Evolutionary conservation across 2,888 invertebrate genomes (phyloP).

Genomic region (Netelia fuscicornis): DNA sequence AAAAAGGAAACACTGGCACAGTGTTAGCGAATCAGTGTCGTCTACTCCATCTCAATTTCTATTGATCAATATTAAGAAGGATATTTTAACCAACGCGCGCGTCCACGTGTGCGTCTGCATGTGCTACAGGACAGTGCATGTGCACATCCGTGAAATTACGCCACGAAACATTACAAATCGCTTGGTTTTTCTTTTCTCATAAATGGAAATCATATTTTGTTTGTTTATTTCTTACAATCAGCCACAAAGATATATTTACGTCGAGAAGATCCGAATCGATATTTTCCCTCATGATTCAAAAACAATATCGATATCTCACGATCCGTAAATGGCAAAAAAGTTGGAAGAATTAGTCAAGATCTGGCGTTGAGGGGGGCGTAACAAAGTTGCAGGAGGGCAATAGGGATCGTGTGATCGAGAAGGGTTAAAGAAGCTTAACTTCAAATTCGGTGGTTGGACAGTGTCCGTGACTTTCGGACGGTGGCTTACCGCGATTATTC

Average conservation of each 20-base stretch:
- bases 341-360: conserved; percentile 13
- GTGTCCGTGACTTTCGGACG: background rate
- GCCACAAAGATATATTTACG: conserved; percentile 30
- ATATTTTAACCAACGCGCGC: background rate
- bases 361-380: background rate
- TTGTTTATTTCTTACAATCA: conserved; percentile 42
- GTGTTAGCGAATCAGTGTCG: background rate
- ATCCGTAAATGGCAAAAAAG: background rate
- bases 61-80: background rate
- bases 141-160: conserved; percentile 25
- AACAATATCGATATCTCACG: no score
- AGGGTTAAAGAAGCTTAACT: background rate
- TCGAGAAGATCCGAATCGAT: conserved; percentile 16
- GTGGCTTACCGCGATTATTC: background rate
- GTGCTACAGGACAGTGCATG: conserved; percentile 37
- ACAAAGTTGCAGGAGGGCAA: background rate
- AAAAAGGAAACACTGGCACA: background rate
- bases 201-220: background rate
- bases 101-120: background rate
- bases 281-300: background rate
- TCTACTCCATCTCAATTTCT: background rate
- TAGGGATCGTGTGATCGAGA: background rate
- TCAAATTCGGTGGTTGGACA: conserved; percentile 23
- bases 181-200: conserved; percentile 17
- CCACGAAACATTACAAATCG: conserved; percentile 35